Percentiles rank a stretch among this genome's conserved stretches.
phyloP scores from a whole-genome alignment of 2,113 vertebrate species.

The Acanthisitta chloris region DNA sequence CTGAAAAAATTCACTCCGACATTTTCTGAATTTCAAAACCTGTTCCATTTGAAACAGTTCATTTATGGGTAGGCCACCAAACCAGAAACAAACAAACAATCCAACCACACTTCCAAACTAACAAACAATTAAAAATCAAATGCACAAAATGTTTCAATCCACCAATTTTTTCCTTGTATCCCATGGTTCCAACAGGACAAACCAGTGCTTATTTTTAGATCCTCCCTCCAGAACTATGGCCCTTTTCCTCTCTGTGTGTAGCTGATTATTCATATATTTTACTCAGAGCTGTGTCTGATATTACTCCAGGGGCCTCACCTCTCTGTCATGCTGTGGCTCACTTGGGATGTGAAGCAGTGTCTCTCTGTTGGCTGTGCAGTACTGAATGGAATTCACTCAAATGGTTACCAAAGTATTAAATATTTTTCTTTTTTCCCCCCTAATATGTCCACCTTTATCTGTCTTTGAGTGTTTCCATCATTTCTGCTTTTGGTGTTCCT shows the following conservation, averaged over 20 bases:
- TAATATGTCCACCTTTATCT: background rate
- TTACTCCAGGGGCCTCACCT: background rate
- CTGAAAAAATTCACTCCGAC: background rate
- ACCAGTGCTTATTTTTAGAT: background rate
- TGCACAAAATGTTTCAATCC: background rate
- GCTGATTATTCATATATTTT: background rate
- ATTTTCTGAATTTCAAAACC: background rate
- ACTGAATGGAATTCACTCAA: background rate
- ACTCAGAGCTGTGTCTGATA: background rate
- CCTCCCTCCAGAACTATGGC: background rate
- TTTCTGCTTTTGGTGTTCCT: background rate
- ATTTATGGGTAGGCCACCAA: background rate
- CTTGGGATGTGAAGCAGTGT: background rate
- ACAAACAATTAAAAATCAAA: background rate
- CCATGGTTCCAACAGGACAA: background rate
- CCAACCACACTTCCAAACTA: background rate
- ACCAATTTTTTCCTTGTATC: background rate
- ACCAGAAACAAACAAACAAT: background rate
- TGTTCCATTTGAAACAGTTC: background rate
- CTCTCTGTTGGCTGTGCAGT: background rate
- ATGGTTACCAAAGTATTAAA: background rate
- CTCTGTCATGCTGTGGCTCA: background rate
- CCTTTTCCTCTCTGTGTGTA: background rate
- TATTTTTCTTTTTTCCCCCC: fast-evolving
- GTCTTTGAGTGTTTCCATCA: background rate